These are phyloP conservation scores for Peromyscus californicus DNA, from an alignment of 2,113 vertebrate genomes.

Conservation along the genomic window DNA sequence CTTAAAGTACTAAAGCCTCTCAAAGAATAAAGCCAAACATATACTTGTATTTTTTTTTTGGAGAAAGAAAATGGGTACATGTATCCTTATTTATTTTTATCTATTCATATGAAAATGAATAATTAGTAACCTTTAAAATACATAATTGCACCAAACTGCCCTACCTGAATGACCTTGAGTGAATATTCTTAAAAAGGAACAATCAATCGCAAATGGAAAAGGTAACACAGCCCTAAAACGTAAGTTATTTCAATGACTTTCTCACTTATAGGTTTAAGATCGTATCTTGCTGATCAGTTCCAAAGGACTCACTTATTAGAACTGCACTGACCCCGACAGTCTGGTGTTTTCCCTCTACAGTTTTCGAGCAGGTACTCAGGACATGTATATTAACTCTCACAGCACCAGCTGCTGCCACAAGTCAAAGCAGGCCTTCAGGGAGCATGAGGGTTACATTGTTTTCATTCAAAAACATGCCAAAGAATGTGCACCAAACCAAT, in stretches of 20 bases:
- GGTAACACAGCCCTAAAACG: not conserved
- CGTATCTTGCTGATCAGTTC: not conserved
- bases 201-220: slow-evolving; percentile 39
- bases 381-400: no score
- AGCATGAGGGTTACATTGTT: not conserved
- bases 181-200: slow-evolving; percentile 25
- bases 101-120: not conserved
- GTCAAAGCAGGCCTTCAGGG: not conserved
- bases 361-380: not conserved
- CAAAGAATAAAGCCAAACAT: not conserved
- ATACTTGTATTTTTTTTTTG: not conserved
- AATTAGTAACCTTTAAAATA: not conserved
- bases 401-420: not conserved
- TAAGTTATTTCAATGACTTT: slow-evolving; percentile 26
- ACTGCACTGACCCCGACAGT: not conserved
- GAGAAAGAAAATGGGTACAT: not conserved
- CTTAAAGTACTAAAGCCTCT: not conserved
- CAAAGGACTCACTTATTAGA: slow-evolving; percentile 32
- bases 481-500: not conserved
- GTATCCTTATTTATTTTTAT: not conserved
- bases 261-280: not conserved
- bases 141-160: not conserved
- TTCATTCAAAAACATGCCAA: not conserved
- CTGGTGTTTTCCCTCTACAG: not conserved
- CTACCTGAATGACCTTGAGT: slow-evolving; percentile 52